Conservation (phyloP, 1,140 invertebrate species). For the Diuraphis noxia region DNA sequence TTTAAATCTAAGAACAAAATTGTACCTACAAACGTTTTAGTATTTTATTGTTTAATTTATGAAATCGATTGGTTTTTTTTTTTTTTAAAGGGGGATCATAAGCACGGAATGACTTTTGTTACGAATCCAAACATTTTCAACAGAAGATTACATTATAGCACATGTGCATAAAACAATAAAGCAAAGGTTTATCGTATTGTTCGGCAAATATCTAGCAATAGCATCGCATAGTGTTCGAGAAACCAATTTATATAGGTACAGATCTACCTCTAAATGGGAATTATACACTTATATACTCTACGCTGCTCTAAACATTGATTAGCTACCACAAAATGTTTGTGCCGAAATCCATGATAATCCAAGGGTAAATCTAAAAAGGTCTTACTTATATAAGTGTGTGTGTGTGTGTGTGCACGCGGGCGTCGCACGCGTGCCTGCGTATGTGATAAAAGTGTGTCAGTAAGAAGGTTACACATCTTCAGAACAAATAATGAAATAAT, state of each 20-base stretch:
- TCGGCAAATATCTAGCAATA: neutral
- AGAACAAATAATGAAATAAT: neutral
- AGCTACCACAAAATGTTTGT: neutral
- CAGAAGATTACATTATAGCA: neutral
- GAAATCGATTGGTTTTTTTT: neutral
- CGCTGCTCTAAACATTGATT: neutral
- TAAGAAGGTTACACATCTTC: neutral
- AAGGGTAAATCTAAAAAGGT: neutral
- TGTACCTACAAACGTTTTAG: neutral
- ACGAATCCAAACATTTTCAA: neutral
- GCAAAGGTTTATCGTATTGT: neutral
- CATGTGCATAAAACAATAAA: neutral
- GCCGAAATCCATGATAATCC: neutral
- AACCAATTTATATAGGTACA: conserved; percentile 13
- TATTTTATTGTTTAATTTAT: neutral
- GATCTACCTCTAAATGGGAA: neutral
- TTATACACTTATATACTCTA: neutral
- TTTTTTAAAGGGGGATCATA: neutral
- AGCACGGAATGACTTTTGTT: neutral
- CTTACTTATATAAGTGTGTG: neutral
- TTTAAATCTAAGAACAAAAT: neutral
- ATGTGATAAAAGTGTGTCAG: too few relatives aligned
- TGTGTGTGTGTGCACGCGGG: neutral
- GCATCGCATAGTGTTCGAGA: neutral
- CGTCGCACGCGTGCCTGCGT: too few relatives aligned